Base-by-base conservation (phyloP, 1,140 invertebrate genomes). In the Macrobrachium nipponense region DNA sequence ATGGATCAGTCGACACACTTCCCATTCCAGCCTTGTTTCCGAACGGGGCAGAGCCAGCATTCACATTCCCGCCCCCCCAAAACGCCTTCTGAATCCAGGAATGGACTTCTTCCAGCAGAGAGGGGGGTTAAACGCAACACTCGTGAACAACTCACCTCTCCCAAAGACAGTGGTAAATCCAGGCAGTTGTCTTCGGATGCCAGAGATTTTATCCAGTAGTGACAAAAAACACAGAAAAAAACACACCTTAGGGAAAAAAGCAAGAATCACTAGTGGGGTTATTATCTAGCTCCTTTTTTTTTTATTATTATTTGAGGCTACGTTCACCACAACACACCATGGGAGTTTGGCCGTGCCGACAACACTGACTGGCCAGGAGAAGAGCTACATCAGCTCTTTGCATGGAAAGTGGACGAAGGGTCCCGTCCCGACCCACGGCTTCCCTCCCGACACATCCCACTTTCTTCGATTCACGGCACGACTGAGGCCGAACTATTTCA, bases 281-380 rank as follows among this genome's bases (percentile, higher is more conserved):
- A 79, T 85, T 76, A 79, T 76, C 79, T 75, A 15, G 64, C 58
- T 14, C 36, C 44, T 62, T 62, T 36, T 70, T 64, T 85, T 62
- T 62, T 36, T 70, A 51, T 85, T 78, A 70, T 60, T 79, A 11
- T 27, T 12, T 51, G 51, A 51, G 82, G 59, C 75, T 60, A 70
- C 61, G 82, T 64, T 68, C 82, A 85, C 82, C 75, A 85, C 76
- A 62, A 85, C 75, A 85, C 82, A 85, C 82, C 82, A 85, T 64
- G 82, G 76, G 82, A 78, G 76, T 59, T 85, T 85, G 82, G 82
- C 82, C 51, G 82, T 85, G 82, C 82, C 82, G 75, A 85, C 82
- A 85, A 85, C 75, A 85, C 82, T 85, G 82, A 85, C 82, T 85
- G 82, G 51, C 51, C 51, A 51, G 51, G 51, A 51, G 51, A 51